Conservation (phyloP, 2,113 vertebrate species). For the Colius striatus region DNA sequence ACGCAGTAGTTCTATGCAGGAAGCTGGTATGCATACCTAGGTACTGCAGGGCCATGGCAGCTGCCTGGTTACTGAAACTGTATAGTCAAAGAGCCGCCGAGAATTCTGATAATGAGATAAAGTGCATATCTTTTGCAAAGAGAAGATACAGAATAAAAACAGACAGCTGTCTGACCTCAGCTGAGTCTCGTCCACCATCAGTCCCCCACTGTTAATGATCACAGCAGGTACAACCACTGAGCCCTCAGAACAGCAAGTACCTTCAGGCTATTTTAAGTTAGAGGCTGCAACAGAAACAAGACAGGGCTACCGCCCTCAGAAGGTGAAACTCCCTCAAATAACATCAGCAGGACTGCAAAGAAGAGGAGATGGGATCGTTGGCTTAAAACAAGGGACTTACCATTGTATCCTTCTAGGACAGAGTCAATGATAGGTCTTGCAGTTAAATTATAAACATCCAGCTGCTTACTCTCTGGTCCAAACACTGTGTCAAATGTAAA, state of each 20-base stretch:
- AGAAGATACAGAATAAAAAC: background rate
- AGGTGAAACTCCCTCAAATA: background rate
- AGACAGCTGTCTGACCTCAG: background rate
- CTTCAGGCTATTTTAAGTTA: background rate
- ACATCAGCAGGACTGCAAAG: background rate
- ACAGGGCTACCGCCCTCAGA: background rate
- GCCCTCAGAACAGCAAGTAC: background rate
- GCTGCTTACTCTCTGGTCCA: slow-evolving; percentile 94
- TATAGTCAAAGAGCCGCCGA: background rate
- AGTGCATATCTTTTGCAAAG: background rate
- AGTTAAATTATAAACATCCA: slow-evolving; percentile 98
- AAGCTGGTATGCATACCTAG: background rate
- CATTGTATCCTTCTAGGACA: slow-evolving; percentile 97
- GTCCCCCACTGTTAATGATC: background rate
- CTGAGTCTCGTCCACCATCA: background rate
- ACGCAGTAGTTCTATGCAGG: background rate
- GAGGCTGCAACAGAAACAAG: background rate
- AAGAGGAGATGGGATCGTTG: background rate
- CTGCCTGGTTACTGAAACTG: background rate
- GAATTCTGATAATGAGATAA: background rate
- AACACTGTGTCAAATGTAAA: slow-evolving; percentile 99
- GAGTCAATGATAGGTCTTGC: slow-evolving; percentile 97
- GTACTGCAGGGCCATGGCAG: background rate
- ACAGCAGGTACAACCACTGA: fast-evolving
- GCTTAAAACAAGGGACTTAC: slow-evolving; percentile 71